A percentile compares a stretch with the other conserved stretches of the same genome.
These are phyloP conservation scores for Nyctibius grandis DNA, from an alignment of 2,797 vertebrate genomes.

Conservation along the genomic window DNA sequence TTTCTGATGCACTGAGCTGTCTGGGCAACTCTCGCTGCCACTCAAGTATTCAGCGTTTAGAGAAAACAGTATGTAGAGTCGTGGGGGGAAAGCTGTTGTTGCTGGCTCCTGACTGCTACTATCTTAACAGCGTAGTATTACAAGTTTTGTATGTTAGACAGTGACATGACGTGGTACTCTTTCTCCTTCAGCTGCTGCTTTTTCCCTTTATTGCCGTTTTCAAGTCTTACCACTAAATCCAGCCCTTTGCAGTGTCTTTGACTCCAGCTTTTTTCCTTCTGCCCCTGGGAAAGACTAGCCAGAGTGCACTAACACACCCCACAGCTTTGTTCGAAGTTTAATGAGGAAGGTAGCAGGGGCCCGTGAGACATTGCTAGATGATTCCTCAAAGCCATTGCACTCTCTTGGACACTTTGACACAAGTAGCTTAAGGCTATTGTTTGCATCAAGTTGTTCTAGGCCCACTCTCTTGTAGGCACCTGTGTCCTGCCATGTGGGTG, in stretches of 20 bases:
- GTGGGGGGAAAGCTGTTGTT: neutral
- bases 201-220: slow-evolving; percentile 3
- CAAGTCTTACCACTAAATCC: neutral
- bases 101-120: neutral
- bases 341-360: slow-evolving; percentile 49
- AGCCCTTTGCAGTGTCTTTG: slow-evolving; percentile 33
- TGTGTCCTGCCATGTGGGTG: slow-evolving; percentile 28
- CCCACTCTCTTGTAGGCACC: slow-evolving; percentile 9
- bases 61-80: neutral
- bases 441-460: slow-evolving; percentile 37
- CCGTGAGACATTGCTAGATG: neutral
- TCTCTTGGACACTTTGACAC: slow-evolving; percentile 40
- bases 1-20: neutral
- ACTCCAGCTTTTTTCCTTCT: slow-evolving; percentile 27
- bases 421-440: slow-evolving; percentile 38
- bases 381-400: slow-evolving; percentile 45
- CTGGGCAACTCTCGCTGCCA: neutral
- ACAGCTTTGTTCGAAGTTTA: slow-evolving; percentile 36
- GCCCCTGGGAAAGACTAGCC: neutral
- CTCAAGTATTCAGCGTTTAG: neutral
- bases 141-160: neutral
- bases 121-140: neutral
- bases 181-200: neutral
- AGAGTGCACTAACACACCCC: neutral
- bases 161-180: neutral